Evolutionary conservation across 2,797 vertebrate species (phyloP).

Genomic region (Bufotes viridis): DNA sequence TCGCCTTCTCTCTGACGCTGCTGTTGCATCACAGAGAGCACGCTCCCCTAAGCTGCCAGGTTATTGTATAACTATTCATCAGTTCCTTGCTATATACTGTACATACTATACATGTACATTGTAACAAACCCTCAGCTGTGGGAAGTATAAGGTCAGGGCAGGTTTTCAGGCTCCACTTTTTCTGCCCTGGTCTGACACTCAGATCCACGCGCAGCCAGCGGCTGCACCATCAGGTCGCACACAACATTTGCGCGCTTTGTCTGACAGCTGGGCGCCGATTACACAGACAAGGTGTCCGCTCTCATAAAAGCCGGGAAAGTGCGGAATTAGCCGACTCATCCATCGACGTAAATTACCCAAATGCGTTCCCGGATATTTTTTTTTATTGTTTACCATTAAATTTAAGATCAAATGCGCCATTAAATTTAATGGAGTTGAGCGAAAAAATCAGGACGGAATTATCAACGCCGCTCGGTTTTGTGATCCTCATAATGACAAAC

Average conservation of each 20-base stretch:
- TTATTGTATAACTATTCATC: too few relatives aligned
- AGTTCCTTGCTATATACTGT: too few relatives aligned
- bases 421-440: slow-evolving; percentile 55
- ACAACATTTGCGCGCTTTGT: not conserved
- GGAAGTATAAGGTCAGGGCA: too few relatives aligned
- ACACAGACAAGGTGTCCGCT: slow-evolving; percentile 45
- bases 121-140: too few relatives aligned
- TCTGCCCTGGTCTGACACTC: not conserved
- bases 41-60: too few relatives aligned
- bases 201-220: not conserved
- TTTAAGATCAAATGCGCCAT: slow-evolving; percentile 44
- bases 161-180: too few relatives aligned
- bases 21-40: too few relatives aligned
- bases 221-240: not conserved
- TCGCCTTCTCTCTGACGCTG: too few relatives aligned
- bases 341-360: slow-evolving; percentile 46
- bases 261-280: slow-evolving; percentile 22
- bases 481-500: slow-evolving; percentile 37
- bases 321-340: slow-evolving; percentile 54
- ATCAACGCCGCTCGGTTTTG: slow-evolving; percentile 14
- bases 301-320: slow-evolving; percentile 56
- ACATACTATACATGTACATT: too few relatives aligned
- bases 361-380: slow-evolving; percentile 51
- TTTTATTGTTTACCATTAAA: slow-evolving; percentile 61
- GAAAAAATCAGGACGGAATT: slow-evolving; percentile 8